A percentile compares a stretch with the other conserved stretches of the same genome.
These are phyloP conservation scores for Gymnocheta viridis DNA, from an alignment of 2,888 invertebrate genomes.

Conservation along the genomic window DNA sequence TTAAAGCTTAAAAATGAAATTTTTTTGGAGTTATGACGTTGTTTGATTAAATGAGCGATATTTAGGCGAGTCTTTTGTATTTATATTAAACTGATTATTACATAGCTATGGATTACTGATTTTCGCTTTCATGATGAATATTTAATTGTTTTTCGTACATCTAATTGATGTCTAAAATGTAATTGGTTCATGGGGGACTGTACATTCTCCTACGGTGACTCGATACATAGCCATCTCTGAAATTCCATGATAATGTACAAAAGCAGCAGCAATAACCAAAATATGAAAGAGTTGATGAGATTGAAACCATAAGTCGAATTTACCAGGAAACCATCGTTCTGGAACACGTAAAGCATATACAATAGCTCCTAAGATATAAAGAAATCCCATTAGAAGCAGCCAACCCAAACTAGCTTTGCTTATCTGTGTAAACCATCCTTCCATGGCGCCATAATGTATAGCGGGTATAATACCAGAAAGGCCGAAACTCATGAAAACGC, in stretches of 20 bases:
- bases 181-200: conserved; percentile 87
- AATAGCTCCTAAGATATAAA: conserved; percentile 97
- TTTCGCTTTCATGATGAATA: no score
- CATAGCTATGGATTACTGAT: no score
- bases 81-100: no score
- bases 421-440: conserved; percentile 97
- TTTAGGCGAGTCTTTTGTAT: no score
- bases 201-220: conserved; percentile 93
- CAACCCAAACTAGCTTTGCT: conserved; percentile 96
- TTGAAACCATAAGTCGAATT: conserved; percentile 99
- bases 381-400: conserved; percentile 94
- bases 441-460: conserved; percentile 96
- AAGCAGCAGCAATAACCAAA: conserved; percentile 97
- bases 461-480: conserved; percentile 98
- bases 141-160: no score
- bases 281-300: conserved; percentile 99
- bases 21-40: no score
- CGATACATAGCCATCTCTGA: conserved; percentile 98
- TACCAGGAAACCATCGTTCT: conserved; percentile 97
- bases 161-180: conserved; percentile 82
- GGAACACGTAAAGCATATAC: conserved; percentile 98
- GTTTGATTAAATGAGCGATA: no score
- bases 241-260: conserved; percentile 99
- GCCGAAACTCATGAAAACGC: conserved; percentile 98
- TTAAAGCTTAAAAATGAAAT: no score